Base-by-base conservation (phyloP, 2,888 invertebrate species). In the Clivina fossor region DNA sequence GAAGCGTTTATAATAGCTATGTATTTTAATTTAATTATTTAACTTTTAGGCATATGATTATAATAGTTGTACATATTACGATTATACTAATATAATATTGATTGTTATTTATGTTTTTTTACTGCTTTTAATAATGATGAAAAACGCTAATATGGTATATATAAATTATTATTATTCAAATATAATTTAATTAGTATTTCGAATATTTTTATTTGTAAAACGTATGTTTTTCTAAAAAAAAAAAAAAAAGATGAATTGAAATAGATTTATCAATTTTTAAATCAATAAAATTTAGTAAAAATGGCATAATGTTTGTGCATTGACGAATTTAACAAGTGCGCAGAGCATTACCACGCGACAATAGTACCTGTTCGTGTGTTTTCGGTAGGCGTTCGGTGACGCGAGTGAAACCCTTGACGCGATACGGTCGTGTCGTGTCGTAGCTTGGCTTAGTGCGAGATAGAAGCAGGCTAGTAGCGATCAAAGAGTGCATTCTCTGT, bases 71-170 rank as follows among this genome's bases (percentile, higher is more conserved):
- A 55, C 37, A 55, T 55, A 51, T 50, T 51, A 55, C 43, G 38
- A 47, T 55, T n/a, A 46, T 55, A 55, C 55, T 55, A 55, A 55
- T 55, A 55, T 55, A 55, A 55, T 47, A 55, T 46, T 55, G 40
- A 55, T 47, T 55, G 55, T 47, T 55, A 55, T 38, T 55, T 55
- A 55, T 55, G 47, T 55, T 55, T 55, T 55, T 55, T 55, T 47
- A 55, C 54, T 55, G 55, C 55, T 55, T 55, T 47, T 46, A 54
- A 54, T 54, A 47, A 28, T 46, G 30, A 48, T 37, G n/a, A n/a
- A n/a, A n/a, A 5, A 46, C 38, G 50, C 50, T 50, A 48, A 37
- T 35, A 38, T 19, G 50, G 33, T 50, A 50, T 46, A 50, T 40
- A 19, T 20, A 37, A 40, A n/a, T n/a, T n/a, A n/a, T n/a, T n/a